These are phyloP conservation scores for Lanius ludovicianus DNA, from an alignment of 2,113 vertebrate genomes.

Conservation along the genomic window DNA sequence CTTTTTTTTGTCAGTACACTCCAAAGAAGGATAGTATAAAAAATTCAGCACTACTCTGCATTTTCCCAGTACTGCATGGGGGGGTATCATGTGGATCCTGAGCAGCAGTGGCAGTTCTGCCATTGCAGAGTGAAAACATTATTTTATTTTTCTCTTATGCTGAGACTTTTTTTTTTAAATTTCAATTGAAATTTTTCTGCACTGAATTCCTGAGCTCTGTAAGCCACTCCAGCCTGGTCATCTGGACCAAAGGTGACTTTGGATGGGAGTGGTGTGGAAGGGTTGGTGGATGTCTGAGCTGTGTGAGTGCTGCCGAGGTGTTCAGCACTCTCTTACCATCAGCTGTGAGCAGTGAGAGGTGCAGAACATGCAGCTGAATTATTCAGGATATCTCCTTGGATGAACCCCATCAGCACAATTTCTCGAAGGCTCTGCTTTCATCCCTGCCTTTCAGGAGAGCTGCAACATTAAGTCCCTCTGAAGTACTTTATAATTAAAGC, in stretches of 20 bases:
- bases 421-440: not conserved
- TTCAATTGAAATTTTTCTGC: not conserved
- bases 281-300: not conserved
- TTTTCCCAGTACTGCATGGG: not conserved
- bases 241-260: not conserved
- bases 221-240: not conserved
- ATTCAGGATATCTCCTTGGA: not conserved
- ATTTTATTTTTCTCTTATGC: not conserved
- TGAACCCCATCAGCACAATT: not conserved
- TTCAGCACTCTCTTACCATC: not conserved
- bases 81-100: not conserved
- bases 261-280: not conserved
- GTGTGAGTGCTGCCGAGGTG: not conserved
- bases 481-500: constrained; percentile 18
- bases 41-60: not conserved
- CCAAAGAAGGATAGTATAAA: not conserved
- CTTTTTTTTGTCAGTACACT: not conserved
- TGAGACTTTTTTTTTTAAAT: not conserved
- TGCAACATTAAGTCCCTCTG: not conserved
- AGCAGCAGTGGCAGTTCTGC: not conserved
- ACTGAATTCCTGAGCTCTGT: not conserved
- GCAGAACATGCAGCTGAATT: not conserved
- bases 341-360: not conserved
- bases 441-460: not conserved
- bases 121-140: not conserved